phyloP scores from a whole-genome alignment of 92 coral and sea anemone species.

The Epizoanthus rinbou region DNA sequence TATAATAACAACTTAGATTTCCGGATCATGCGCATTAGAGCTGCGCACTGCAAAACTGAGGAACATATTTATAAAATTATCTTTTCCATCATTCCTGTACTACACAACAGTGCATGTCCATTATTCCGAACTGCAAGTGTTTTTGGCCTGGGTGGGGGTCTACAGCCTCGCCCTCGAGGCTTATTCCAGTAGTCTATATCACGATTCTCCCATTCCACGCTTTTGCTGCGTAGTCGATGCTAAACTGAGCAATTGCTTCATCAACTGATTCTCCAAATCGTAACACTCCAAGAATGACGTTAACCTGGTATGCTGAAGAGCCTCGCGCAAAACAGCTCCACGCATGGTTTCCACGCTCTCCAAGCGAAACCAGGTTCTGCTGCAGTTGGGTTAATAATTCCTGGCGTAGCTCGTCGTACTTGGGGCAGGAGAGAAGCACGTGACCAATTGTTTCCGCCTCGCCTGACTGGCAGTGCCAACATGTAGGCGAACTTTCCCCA shows the following conservation, averaged over 20 bases:
- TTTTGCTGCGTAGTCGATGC: conserved; percentile 78
- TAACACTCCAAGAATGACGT: conserved; percentile 75
- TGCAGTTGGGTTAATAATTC: conserved; percentile 66
- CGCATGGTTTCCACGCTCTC: conserved; percentile 76
- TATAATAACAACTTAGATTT: too few relatives aligned
- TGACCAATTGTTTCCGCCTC: conserved; percentile 84
- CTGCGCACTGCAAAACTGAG: too few relatives aligned
- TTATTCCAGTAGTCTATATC: conserved; percentile 44
- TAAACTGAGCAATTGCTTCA: conserved; percentile 77
- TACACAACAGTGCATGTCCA: neutral
- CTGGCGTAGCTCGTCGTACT: conserved; percentile 73
- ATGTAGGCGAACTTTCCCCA: conserved; percentile 82
- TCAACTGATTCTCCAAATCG: conserved; percentile 82
- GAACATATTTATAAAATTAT: too few relatives aligned
- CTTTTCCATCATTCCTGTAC: too few relatives aligned
- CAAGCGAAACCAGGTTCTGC: conserved; percentile 73
- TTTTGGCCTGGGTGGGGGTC: neutral
- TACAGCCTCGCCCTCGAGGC: neutral
- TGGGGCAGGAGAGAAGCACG: conserved; percentile 79
- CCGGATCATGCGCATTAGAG: too few relatives aligned
- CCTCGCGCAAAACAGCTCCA: conserved; percentile 74
- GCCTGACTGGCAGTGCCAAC: conserved; percentile 81
- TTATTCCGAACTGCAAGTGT: too few relatives aligned
- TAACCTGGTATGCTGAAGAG: conserved; percentile 51
- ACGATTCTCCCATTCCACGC: conserved; percentile 94